Evolutionary conservation across 2,888 invertebrate genomes (phyloP), one percentile per base, ranked within the genome.

Genomic region (Scaptomyza parva): DNA sequence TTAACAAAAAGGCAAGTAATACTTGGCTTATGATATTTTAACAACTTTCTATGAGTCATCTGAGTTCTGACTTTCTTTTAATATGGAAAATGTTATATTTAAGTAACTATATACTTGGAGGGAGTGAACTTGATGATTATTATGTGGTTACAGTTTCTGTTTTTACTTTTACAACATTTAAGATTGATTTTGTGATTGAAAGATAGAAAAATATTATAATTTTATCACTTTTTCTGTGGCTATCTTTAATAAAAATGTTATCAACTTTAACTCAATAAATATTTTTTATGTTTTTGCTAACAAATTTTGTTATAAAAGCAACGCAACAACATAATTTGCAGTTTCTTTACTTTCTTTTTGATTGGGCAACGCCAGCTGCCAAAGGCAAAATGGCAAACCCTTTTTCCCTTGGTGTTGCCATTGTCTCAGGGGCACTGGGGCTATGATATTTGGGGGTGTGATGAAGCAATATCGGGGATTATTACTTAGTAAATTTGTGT

Each of bases 401-500:
- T 57, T 66, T 66, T 39, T 2, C 20, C 6, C 40, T 45, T 33
- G 37, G 12, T 14, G 12, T 18, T n/a, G 12, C 18, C 14, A 53
- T 44, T 64, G 33, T 64, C 12, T 50, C 26, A 4, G 39, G 18
- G 22, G 33, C 22, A n/a, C n/a, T n/a, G n/a, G n/a, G n/a, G n/a
- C n/a, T n/a, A n/a, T 6, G 30, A 1, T 12, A 4, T 18, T 30
- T 18, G n/a, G n/a, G 6, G 30, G n/a, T 9, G n/a, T 3, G 43
- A 1, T 6, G 30, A 6, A 37, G 62, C 44, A 20, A 37, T 48
- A 41, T 26, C 37, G 54, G 22, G 54, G 59, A 30, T 71, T 71
- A 80, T 76, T 80, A 71, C 80, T 76, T 80, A 80, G 75, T 76
- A 80, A 76, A 76, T 58, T 70, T 66, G 58, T 70, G 57, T 55